phyloP scores from a whole-genome alignment of 2,113 vertebrate species.

The Peromyscus polionotus region DNA sequence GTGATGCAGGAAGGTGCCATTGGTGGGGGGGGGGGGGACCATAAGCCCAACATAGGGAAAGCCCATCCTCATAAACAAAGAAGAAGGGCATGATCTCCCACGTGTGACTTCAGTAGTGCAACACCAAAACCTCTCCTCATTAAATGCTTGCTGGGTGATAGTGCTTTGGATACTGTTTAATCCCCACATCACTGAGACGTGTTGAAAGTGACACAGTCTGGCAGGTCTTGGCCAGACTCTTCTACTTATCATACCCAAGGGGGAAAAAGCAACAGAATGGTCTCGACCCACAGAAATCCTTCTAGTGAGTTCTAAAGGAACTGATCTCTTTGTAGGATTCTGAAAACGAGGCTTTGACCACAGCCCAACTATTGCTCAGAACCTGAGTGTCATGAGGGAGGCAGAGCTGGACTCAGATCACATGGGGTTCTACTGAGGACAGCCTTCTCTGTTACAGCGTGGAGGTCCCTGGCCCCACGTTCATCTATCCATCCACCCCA shows the following conservation, averaged over 20 bases:
- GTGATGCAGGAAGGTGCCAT: not conserved
- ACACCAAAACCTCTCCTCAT: not conserved
- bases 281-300: not conserved
- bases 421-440: not conserved
- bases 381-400: not conserved
- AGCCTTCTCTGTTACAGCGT: rapidly evolving
- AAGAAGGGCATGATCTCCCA: not conserved
- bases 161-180: rapidly evolving
- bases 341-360: not conserved
- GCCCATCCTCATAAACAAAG: not conserved
- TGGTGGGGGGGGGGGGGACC: not conserved
- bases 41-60: not conserved
- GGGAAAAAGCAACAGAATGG: not conserved
- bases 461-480: not conserved
- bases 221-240: too few relatives aligned
- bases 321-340: rapidly evolving
- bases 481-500: not conserved
- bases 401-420: not conserved
- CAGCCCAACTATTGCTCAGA: not conserved
- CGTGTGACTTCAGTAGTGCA: not conserved
- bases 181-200: not conserved
- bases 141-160: not conserved
- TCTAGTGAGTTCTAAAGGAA: not conserved
- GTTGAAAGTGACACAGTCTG: not conserved
- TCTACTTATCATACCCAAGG: not conserved